These are phyloP conservation scores for Arremon aurantiirostris DNA, from an alignment of 2,797 vertebrate genomes.

Conservation along the genomic window DNA sequence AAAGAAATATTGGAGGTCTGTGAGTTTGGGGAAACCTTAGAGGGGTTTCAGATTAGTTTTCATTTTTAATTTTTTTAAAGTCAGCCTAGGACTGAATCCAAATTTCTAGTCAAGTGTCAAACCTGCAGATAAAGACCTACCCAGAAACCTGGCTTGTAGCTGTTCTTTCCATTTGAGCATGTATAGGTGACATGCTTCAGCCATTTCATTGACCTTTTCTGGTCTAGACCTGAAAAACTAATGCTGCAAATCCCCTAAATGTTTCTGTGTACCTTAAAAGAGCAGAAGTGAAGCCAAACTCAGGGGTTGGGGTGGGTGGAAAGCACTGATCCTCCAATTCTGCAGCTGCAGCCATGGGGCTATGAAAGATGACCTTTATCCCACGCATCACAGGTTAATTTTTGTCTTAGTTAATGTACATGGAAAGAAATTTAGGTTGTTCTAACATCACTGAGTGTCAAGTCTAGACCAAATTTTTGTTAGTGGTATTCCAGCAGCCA, in stretches of 20 bases:
- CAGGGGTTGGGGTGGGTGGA: background rate
- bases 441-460: background rate
- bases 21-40: background rate
- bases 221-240: background rate
- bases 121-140: background rate
- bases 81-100: background rate
- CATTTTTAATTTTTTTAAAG: background rate
- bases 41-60: background rate
- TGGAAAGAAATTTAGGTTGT: background rate
- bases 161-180: background rate
- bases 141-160: background rate
- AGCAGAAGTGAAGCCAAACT: background rate
- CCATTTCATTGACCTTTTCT: background rate
- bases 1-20: background rate
- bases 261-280: background rate
- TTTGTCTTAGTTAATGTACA: background rate
- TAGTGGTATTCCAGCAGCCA: background rate
- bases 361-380: background rate
- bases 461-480: background rate
- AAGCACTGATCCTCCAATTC: background rate
- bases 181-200: background rate
- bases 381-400: accelerated
- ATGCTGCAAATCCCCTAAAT: background rate
- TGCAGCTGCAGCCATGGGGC: background rate
- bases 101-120: background rate